Conservation (phyloP, 2,113 vertebrate genomes). For the Lota lota region DNA sequence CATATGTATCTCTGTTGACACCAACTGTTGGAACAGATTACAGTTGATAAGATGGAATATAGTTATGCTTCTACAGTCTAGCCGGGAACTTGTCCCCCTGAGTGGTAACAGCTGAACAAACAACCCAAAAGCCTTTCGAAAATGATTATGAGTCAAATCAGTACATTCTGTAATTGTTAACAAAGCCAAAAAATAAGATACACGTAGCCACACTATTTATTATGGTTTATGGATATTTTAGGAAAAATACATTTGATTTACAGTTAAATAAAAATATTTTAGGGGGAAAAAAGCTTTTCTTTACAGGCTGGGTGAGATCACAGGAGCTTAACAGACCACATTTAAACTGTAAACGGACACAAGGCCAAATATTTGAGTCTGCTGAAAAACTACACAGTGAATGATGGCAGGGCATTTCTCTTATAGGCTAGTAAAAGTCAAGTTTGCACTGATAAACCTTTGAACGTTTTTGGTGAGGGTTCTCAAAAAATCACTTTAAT, state of each 20-base stretch:
- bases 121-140: slow-evolving; percentile 31
- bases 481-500: too few relatives aligned
- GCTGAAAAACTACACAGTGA: slow-evolving; percentile 9
- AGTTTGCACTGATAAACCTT: background rate
- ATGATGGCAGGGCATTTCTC: background rate
- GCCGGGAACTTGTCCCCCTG: too few relatives aligned
- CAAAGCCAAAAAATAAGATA: background rate
- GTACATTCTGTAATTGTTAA: slow-evolving; percentile 2
- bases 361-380: slow-evolving; percentile 42
- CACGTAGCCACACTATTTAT: background rate
- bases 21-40: too few relatives aligned
- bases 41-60: too few relatives aligned
- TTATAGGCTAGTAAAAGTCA: background rate
- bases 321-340: slow-evolving; percentile 8
- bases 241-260: background rate
- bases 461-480: too few relatives aligned
- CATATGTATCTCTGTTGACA: slow-evolving; percentile 1
- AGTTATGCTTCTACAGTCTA: too few relatives aligned
- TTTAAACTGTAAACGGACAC: slow-evolving; percentile 56
- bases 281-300: too few relatives aligned
- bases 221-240: background rate
- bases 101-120: slow-evolving; percentile 51
- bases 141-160: slow-evolving; percentile 33
- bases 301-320: background rate
- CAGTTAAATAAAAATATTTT: too few relatives aligned